Conservation (phyloP, 1,140 invertebrate species). For the Euwallacea fornicatus region DNA sequence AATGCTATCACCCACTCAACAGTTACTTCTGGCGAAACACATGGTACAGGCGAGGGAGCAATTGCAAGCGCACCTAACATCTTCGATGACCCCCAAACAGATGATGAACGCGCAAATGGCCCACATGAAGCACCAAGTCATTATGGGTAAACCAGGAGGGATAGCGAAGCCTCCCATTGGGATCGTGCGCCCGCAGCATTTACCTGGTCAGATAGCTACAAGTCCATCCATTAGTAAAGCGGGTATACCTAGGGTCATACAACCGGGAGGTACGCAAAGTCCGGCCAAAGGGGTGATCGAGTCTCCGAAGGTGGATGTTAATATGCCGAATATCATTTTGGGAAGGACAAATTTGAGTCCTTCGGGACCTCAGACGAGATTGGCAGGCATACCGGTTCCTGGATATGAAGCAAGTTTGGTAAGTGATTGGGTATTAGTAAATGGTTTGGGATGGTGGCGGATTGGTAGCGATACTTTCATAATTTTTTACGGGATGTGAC, state of each 20-base stretch:
- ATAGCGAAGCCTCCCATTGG: background rate
- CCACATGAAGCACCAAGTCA: constrained; percentile 36
- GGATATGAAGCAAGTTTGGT: constrained; percentile 71
- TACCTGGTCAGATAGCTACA: constrained; percentile 59
- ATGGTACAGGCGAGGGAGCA: constrained; percentile 43
- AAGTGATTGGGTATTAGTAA: constrained; percentile 49
- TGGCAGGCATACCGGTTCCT: constrained; percentile 60
- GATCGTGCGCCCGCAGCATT: constrained; percentile 50
- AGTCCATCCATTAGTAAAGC: constrained; percentile 61
- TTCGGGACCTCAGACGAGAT: constrained; percentile 60
- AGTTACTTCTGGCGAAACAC: constrained; percentile 36
- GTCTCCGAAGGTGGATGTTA: constrained; percentile 60
- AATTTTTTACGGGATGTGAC: no score
- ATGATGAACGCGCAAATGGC: constrained; percentile 44
- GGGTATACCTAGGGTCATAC: constrained; percentile 37
- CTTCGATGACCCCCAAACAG: constrained; percentile 31
- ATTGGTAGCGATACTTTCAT: no score
- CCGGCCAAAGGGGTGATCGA: constrained; percentile 54
- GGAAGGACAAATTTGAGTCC: constrained; percentile 63
- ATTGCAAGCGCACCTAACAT: background rate
- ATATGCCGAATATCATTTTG: constrained; percentile 57
- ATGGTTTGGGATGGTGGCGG: no score
- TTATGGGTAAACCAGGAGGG: background rate
- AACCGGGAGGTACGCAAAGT: constrained; percentile 40
- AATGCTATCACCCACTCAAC: constrained; percentile 45